A percentile compares a stretch with the other conserved stretches of the same genome.
These are phyloP conservation scores for Orthonevra nobilis DNA, from an alignment of 2,888 invertebrate genomes.

Conservation along the genomic window DNA sequence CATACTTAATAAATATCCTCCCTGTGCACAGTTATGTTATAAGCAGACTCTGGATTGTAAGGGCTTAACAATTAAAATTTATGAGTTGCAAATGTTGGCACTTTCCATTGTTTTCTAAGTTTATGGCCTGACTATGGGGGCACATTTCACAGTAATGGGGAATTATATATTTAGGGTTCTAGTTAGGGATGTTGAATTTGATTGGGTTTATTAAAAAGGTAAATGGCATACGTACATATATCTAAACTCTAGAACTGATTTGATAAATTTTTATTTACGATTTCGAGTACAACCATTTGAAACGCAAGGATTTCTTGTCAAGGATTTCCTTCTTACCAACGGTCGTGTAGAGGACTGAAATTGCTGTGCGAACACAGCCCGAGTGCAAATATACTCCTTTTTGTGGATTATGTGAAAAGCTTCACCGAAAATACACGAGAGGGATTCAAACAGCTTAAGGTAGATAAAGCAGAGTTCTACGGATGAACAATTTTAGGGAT, in stretches of 20 bases:
- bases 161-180: constrained; percentile 12
- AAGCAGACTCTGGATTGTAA: constrained; percentile 5
- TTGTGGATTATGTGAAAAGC: constrained; percentile 50
- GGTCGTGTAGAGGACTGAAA: constrained; percentile 6
- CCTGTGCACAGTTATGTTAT: background rate
- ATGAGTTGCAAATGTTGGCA: constrained; percentile 23
- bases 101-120: constrained; percentile 6
- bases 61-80: constrained; percentile 41
- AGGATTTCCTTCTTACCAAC: constrained; percentile 1
- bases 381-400: constrained; percentile 35
- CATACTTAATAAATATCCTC: constrained; percentile 12
- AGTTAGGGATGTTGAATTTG: background rate
- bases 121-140: constrained; percentile 1
- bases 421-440: constrained; percentile 52
- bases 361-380: background rate
- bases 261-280: background rate
- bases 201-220: constrained; percentile 7
- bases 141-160: constrained; percentile 6
- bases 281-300: background rate
- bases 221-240: constrained; percentile 1
- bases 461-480: constrained; percentile 42
- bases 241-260: background rate
- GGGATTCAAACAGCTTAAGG: constrained; percentile 53
- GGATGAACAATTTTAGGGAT: constrained; percentile 43
- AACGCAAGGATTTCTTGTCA: background rate